Percentiles rank a stretch among this genome's conserved stretches.
These are phyloP conservation scores for Odontomachus brunneus DNA, from an alignment of 1,140 invertebrate genomes.

Conservation along the genomic window DNA sequence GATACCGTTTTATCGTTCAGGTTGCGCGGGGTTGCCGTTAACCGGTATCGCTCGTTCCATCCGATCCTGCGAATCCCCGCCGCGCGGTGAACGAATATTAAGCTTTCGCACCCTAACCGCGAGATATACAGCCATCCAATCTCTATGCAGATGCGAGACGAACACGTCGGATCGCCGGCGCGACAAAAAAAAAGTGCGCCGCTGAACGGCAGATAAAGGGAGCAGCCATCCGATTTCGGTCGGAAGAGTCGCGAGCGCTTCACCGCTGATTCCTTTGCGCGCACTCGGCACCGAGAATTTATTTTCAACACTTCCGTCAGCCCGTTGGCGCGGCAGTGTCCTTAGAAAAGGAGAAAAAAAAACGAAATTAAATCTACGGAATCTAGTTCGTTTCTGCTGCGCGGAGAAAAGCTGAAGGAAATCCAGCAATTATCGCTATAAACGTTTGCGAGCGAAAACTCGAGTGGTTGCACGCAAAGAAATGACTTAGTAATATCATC, in stretches of 20 bases:
- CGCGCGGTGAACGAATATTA: constrained; percentile 57
- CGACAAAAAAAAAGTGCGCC: constrained; percentile 35
- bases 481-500: too few species aligned
- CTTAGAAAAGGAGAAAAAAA: constrained; percentile 12
- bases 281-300: constrained; percentile 11
- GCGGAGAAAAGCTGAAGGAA: neutral
- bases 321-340: neutral
- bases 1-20: constrained; percentile 16
- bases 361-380: too few species aligned
- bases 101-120: constrained; percentile 49
- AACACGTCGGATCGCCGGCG: neutral
- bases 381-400: too few species aligned
- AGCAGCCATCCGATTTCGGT: constrained; percentile 38
- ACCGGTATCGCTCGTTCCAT: constrained; percentile 18
- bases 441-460: neutral
- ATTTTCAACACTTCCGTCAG: constrained; percentile 27
- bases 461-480: neutral
- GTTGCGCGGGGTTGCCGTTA: constrained; percentile 4
- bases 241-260: neutral
- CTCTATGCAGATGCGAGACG: constrained; percentile 74
- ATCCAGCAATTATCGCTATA: neutral
- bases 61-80: neutral
- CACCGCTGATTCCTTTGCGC: constrained; percentile 1
- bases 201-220: constrained; percentile 42
- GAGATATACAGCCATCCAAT: constrained; percentile 66